phyloP scores from a whole-genome alignment of 53 echinoderm and acorn worm species.

The Holothuria scabra region DNA sequence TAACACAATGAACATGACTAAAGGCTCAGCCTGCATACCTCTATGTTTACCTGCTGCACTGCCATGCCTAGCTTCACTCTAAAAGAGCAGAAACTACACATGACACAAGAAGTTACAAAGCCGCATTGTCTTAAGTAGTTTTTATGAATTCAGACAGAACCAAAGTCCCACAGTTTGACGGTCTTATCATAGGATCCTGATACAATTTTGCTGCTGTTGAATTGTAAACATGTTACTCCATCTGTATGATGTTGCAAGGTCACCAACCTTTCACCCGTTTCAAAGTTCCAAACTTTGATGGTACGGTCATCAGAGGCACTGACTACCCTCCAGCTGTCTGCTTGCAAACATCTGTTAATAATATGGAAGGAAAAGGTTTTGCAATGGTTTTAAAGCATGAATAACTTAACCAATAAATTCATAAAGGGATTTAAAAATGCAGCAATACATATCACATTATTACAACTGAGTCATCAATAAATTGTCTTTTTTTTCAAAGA shows the following conservation, averaged over 20 bases:
- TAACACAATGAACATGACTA: too few species aligned
- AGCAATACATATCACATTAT: too few species aligned
- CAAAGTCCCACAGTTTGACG: constrained; percentile 96
- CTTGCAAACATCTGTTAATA: constrained; percentile 82
- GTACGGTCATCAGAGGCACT: constrained; percentile 98
- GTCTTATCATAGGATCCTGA: constrained; percentile 98
- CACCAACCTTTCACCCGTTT: constrained; percentile 89
- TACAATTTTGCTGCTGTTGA: constrained; percentile 97
- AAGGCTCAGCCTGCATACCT: too few species aligned
- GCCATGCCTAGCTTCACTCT: too few species aligned
- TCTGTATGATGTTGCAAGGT: constrained; percentile 91
- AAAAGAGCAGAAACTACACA: too few species aligned
- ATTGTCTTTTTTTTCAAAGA: too few species aligned
- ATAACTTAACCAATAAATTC: neutral
- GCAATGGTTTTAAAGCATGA: neutral
- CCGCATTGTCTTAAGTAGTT: neutral
- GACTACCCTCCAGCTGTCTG: constrained; percentile 93
- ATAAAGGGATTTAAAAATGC: too few species aligned
- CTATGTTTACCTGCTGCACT: too few species aligned
- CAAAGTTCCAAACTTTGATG: constrained; percentile 98
- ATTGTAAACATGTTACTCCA: constrained; percentile 96
- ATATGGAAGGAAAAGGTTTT: too few species aligned
- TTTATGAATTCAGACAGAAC: constrained; percentile 62
- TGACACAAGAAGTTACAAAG: too few species aligned
- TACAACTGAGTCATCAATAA: too few species aligned